Evolutionary conservation across 2,888 invertebrate genomes (phyloP).

Genomic region (Horisme vitalbata): DNA sequence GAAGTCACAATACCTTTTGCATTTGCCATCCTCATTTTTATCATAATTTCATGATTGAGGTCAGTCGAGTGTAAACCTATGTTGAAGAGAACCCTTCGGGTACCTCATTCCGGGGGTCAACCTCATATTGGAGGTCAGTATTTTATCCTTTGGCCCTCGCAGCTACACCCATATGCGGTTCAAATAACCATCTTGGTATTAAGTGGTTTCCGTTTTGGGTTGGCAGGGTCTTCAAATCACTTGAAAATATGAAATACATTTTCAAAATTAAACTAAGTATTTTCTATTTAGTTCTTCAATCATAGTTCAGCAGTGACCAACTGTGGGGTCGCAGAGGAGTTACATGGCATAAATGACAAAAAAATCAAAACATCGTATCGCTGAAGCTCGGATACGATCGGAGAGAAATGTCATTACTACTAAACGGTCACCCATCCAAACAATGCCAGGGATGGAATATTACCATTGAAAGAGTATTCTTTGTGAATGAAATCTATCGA

Average conservation of each 20-base stretch:
- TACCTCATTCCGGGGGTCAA: constrained; percentile 21
- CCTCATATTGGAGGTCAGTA: constrained; percentile 24
- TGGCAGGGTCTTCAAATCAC: constrained; percentile 13
- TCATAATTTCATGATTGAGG: constrained; percentile 27
- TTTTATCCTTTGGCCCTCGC: constrained; percentile 26
- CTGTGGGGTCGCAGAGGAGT: too few species aligned
- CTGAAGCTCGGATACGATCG: too few species aligned
- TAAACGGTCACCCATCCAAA: too few species aligned
- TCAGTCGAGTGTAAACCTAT: constrained; percentile 24
- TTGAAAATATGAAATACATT: constrained; percentile 1
- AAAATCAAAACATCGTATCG: too few species aligned
- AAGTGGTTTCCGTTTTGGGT: constrained; percentile 24
- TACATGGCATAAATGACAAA: too few species aligned
- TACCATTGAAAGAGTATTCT: too few species aligned
- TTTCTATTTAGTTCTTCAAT: neutral
- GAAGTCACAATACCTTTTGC: constrained; percentile 3
- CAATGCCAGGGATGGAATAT: too few species aligned
- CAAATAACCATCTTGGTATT: constrained; percentile 26
- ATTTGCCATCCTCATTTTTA: constrained; percentile 28
- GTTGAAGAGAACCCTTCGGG: constrained; percentile 16
- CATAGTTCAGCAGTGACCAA: too few species aligned
- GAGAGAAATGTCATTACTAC: too few species aligned
- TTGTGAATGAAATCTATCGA: too few species aligned
- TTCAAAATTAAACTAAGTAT: neutral
- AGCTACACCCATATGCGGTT: constrained; percentile 21